phyloP scores from a whole-genome alignment of 2,888 invertebrate genomes.

The Cephus spinipes region DNA sequence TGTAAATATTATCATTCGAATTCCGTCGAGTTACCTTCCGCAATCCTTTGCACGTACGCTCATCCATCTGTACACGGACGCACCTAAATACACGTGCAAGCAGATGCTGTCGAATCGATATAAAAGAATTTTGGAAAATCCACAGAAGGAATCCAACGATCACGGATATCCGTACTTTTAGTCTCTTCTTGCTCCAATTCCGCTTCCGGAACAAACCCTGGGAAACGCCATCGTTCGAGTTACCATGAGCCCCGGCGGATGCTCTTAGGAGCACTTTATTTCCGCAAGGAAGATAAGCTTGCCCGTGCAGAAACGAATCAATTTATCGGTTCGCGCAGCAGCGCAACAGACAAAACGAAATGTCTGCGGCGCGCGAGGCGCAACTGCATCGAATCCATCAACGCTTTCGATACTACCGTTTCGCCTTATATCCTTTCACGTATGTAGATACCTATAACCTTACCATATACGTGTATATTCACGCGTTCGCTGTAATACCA shows the following conservation, averaged over 20 bases:
- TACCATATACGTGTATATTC: not conserved
- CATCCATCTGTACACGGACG: no score
- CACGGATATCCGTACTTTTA: not conserved
- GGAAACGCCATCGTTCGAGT: not conserved
- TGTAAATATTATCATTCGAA: no score
- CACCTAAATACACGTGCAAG: no score
- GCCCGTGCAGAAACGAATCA: constrained; percentile 10
- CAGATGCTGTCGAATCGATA: not conserved
- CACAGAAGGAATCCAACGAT: no score
- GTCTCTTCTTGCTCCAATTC: not conserved
- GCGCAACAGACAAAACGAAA: constrained; percentile 5
- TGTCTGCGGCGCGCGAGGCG: not conserved
- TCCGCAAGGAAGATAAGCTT: constrained; percentile 4
- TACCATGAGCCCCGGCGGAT: not conserved
- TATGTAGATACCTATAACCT: not conserved
- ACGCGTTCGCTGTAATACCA: not conserved
- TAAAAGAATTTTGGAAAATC: not conserved
- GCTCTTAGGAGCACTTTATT: constrained; percentile 5
- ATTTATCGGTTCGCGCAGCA: constrained; percentile 9
- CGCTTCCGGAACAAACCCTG: not conserved
- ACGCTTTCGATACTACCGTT: not conserved
- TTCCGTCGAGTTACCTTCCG: no score
- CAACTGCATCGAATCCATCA: not conserved
- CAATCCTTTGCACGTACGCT: no score
- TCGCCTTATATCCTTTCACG: not conserved